A percentile compares a stretch with the other conserved stretches of the same genome.
Conservation (phyloP, 2,888 invertebrate species). For the Xylota sylvarum region DNA sequence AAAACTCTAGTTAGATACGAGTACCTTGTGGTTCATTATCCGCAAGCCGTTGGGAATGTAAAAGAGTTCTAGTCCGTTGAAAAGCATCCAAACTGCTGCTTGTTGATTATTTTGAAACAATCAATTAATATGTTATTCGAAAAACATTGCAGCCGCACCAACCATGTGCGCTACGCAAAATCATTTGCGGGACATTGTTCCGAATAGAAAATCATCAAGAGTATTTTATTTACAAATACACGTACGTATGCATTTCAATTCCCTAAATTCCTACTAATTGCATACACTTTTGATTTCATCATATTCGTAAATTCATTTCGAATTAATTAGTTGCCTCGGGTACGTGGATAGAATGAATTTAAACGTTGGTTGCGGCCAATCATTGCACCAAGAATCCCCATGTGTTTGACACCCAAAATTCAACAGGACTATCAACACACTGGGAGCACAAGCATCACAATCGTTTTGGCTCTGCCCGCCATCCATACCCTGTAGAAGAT, state of each 20-base stretch:
- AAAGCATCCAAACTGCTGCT: background rate
- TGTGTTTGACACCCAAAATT: constrained; percentile 23
- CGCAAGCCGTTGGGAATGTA: too few relatives aligned
- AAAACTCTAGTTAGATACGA: too few relatives aligned
- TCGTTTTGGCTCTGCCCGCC: constrained; percentile 8
- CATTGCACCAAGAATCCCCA: constrained; percentile 29
- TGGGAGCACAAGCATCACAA: background rate
- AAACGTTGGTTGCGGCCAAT: constrained; percentile 23
- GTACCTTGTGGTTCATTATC: too few relatives aligned
- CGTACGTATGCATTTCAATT: background rate
- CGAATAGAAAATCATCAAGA: background rate
- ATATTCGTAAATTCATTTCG: constrained; percentile 39
- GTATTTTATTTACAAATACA: background rate
- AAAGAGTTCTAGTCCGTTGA: too few relatives aligned
- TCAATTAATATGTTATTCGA: background rate
- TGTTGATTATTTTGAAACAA: background rate
- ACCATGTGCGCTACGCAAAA: background rate
- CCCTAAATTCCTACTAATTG: constrained; percentile 35
- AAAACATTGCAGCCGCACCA: background rate
- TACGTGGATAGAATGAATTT: constrained; percentile 41
- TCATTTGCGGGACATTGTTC: background rate
- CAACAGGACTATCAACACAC: constrained; percentile 9
- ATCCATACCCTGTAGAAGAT: constrained; percentile 8
- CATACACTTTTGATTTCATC: constrained; percentile 41
- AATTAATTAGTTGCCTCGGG: constrained; percentile 50